Evolutionary conservation across 2,797 vertebrate genomes (phyloP).

Genomic region (Sebastiscus tertius): DNA sequence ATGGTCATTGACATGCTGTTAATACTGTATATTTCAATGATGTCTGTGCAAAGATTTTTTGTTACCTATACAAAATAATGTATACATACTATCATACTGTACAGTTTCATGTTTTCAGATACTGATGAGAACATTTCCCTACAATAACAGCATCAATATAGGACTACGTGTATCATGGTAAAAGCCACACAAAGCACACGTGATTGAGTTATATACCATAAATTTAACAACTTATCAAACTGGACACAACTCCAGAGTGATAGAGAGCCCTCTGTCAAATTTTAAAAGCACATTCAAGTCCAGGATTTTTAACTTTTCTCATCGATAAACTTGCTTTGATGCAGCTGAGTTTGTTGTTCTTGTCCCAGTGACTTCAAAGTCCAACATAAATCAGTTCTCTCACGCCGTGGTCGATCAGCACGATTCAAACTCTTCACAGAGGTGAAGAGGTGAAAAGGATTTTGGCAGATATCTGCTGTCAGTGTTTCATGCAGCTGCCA

Average conservation of each 20-base stretch:
- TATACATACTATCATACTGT: conserved; percentile 30
- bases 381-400: conserved; percentile 18
- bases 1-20: conserved; percentile 61
- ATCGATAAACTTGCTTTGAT: conserved; percentile 1
- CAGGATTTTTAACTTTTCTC: conserved; percentile 62
- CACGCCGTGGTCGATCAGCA: conserved; percentile 24
- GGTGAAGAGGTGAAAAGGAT: conserved; percentile 10
- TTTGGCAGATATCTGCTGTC: conserved; percentile 27
- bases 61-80: conserved; percentile 42
- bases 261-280: conserved; percentile 83
- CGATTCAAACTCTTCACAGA: conserved; percentile 5
- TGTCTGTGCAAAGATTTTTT: conserved; percentile 44
- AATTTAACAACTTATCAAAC: conserved; percentile 59
- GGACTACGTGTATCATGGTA: conserved; percentile 25
- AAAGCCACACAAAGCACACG: conserved; percentile 53
- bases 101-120: conserved; percentile 37
- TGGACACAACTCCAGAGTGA: conserved; percentile 67
- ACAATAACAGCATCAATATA: conserved; percentile 43
- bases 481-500: conserved; percentile 22
- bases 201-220: conserved; percentile 29
- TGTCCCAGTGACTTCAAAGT: conserved; percentile 14
- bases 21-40: conserved; percentile 37
- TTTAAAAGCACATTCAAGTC: conserved; percentile 78
- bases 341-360: neutral
- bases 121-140: conserved; percentile 18